Base-by-base conservation (phyloP, 2,888 invertebrate genomes). In the Meteorus colon region DNA sequence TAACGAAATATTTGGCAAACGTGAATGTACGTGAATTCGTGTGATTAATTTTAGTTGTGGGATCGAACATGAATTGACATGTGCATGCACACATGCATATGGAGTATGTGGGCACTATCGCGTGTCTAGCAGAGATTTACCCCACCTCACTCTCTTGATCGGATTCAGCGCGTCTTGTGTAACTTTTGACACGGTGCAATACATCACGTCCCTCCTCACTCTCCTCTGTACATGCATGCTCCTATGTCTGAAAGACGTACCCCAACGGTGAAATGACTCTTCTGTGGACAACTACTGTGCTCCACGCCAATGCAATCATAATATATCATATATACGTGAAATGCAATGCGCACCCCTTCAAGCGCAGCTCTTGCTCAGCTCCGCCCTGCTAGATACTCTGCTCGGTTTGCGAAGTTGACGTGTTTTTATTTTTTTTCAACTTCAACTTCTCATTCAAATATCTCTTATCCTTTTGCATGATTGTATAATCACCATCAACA, bases 291-390 rank as follows among this genome's bases (percentile, higher is more conserved):
- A 81, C 68, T 19, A 78, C 79, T 79, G 41, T 55, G 8, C 19
- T n/a, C 55, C 24, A 55, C n/a, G 5, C 55, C 24, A 55, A 55
- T 24, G 55, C 55, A 19, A 55, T 55, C 55, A 55, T 2, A n/a
- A 55, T 19, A 55, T 24, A 19, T 48, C 16, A 55, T 19, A 8
- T 2, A 55, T 55, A 55, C 2, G 19, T 24, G 19, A 19, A 24
- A 55, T 55, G 55, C 55, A 55, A 74, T 82, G 85, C 88, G 88
- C 88, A 88, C 85, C 87, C 85, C 82, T 84, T 78, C 83, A 83
- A 83, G 87, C 88, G 87, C 88, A 88, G 87, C 87, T 86, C n/a
- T n/a, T 34, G 34, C 19, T 86, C 88, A 88, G 88, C 88, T 86
- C 88, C 88, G 87, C 88, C 88, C 87, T 87, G 79, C 80, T 19